Evolutionary conservation across 2,113 vertebrate species (phyloP), one percentile per base, ranked within the genome.

Genomic region (Rhegmatorhina hoffmannsi): DNA sequence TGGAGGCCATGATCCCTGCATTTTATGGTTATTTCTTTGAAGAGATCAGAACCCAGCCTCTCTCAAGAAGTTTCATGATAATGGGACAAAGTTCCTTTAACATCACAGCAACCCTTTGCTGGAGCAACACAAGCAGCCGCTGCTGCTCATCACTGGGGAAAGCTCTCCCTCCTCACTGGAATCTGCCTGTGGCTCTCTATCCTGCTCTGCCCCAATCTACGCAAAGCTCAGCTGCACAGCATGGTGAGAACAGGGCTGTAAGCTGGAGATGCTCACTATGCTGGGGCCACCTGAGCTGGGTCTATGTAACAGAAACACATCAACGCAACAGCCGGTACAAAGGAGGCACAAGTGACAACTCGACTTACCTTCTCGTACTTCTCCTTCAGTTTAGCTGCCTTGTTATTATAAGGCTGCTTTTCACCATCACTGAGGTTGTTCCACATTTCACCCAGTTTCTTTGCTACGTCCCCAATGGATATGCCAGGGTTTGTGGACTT

Each of bases 301-400:
- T 38, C 80, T 70, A 16, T 0, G 4, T 8, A 43, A 80, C 75
- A 66, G 49, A 77, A 86, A 44, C 24, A 28, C 46, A 17, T 5
- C 58, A 36, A 73, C 6, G 0, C 16, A 15, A 88, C 50, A 86
- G 73, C 47, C 34, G 2, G 38, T 13, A 55, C 3, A 14, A 80
- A 77, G 38, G 29, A 94, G 47, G 76, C 46, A 88, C 46, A 31
- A 91, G 75, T 6, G 20, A 77, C 74, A 81, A 11, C 28, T 7
- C 60, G 59, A 67, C 96, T 96, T 97, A 98, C 98, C 98, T 99
- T 99, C 94, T 99, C 98, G 0, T 99, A 99, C 94, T 99, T 99
- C 97, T 99, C 98, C 97, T 99, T 99, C 97, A 99, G 98, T 73
- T 99, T 99, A 16, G 98, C 98, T 9, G 98, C 98, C 97, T 99